These are phyloP conservation scores for Arrhamphus sclerolepis DNA, from an alignment of 2,797 vertebrate species.

Conservation along the genomic window DNA sequence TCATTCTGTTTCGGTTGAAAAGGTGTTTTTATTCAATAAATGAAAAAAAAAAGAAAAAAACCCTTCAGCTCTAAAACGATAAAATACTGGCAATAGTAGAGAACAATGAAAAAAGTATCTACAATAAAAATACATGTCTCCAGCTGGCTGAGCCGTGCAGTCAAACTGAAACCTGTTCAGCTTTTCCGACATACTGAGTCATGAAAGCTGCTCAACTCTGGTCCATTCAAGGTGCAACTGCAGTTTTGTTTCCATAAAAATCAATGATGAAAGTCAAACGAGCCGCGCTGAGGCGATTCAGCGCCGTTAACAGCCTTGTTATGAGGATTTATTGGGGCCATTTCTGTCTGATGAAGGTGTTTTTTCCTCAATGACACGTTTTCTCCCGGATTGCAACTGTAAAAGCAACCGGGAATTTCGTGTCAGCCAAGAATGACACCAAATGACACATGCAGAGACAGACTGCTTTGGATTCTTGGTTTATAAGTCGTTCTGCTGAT, in stretches of 20 bases:
- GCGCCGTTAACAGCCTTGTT: neutral
- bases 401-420: constrained; percentile 93
- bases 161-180: neutral
- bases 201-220: too few species aligned
- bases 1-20: constrained; percentile 5
- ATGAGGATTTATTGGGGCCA: neutral
- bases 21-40: constrained; percentile 27
- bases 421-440: constrained; percentile 90
- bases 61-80: neutral
- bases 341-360: constrained; percentile 48
- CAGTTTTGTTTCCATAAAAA: neutral
- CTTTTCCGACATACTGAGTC: neutral
- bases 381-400: constrained; percentile 93
- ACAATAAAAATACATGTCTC: constrained; percentile 17
- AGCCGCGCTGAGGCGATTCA: neutral
- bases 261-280: neutral
- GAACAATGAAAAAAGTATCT: constrained; percentile 29
- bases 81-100: constrained; percentile 7
- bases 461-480: neutral
- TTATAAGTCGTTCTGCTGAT: neutral
- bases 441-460: neutral
- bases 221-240: neutral
- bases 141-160: constrained; percentile 8
- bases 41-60: neutral
- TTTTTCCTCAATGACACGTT: constrained; percentile 98